Evolutionary conservation across 2,888 invertebrate genomes (phyloP).

Genomic region (Polyommatus icarus): DNA sequence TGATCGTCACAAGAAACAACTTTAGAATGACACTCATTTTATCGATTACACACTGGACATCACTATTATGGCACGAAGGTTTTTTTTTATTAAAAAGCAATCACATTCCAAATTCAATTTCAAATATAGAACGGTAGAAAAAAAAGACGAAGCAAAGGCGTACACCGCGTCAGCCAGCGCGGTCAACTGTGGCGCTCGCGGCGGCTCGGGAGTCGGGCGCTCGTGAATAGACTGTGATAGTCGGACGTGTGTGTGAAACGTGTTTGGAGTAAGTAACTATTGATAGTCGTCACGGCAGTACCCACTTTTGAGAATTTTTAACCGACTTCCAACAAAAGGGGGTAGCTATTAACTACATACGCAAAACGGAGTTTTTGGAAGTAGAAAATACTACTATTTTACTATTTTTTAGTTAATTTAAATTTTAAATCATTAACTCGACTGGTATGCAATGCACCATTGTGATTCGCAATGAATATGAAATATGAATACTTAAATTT

Average conservation of each 20-base stretch:
- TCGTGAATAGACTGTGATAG: constrained; percentile 67
- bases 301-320: constrained; percentile 23
- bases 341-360: too few species aligned
- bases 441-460: too few species aligned
- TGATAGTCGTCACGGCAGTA: constrained; percentile 45
- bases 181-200: constrained; percentile 56
- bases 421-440: too few species aligned
- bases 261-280: constrained; percentile 60
- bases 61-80: constrained; percentile 71
- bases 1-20: constrained; percentile 69
- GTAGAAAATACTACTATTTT: background rate
- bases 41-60: constrained; percentile 54
- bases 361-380: background rate
- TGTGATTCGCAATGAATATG: too few species aligned
- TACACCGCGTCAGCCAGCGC: constrained; percentile 68
- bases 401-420: background rate
- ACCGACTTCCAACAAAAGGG: background rate
- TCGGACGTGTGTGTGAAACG: constrained; percentile 68
- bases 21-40: constrained; percentile 71
- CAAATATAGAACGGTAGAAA: constrained; percentile 51
- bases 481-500: too few species aligned
- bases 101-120: constrained; percentile 68
- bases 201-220: constrained; percentile 43
- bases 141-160: constrained; percentile 50
- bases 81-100: constrained; percentile 48